Conservation (phyloP, 2,797 vertebrate genomes). For the Urophycis tenuis region DNA sequence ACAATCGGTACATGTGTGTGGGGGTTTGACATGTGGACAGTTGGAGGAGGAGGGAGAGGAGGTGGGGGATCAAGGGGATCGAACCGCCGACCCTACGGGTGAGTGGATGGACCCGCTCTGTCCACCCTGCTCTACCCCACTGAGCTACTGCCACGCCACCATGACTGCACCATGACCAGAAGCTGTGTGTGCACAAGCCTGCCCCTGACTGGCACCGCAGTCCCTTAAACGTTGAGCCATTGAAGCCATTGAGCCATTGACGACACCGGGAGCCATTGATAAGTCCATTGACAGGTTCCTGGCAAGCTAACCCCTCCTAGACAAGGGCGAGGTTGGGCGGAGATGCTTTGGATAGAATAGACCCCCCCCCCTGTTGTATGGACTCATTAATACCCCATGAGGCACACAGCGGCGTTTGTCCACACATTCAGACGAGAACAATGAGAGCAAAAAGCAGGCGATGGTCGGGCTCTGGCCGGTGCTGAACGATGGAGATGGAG, state of each 20-base stretch:
- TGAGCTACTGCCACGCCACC: no score
- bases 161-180: no score
- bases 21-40: no score
- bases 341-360: conserved; percentile 26
- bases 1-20: no score
- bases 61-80: no score
- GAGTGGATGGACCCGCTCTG: no score
- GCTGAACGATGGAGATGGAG: not conserved
- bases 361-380: conserved; percentile 19
- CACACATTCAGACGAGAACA: conserved; percentile 15
- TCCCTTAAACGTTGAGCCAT: no score
- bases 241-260: no score
- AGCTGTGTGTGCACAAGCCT: no score
- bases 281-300: not conserved
- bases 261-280: conserved; percentile 21
- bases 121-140: no score
- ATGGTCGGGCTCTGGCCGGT: not conserved
- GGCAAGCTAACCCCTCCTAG: not conserved
- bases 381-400: conserved; percentile 39
- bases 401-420: conserved; percentile 17
- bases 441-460: conserved; percentile 8
- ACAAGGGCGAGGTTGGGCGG: conserved; percentile 11
- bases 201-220: not conserved
- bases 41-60: no score
- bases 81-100: no score